phyloP scores from a whole-genome alignment of 2,113 vertebrate species.

The Ariopsis seemanni region DNA sequence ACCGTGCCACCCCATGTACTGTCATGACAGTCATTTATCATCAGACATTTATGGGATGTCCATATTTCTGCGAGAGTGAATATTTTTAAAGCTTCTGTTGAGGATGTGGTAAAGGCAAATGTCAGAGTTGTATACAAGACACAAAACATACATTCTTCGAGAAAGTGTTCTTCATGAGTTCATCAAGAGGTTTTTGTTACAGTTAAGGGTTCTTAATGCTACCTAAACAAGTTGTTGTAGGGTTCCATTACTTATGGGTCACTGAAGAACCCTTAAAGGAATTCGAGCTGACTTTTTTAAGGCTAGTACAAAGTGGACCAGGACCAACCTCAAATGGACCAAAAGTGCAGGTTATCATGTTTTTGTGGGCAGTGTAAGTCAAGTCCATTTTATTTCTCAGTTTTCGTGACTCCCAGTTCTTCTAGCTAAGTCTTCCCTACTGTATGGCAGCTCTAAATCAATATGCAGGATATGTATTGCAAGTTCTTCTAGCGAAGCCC shows the following conservation, averaged over 20 bases:
- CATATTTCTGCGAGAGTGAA: background rate
- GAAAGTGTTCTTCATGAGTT: background rate
- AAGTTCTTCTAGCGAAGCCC: background rate
- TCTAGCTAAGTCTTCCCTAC: background rate
- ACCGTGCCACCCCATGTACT: too few relatives aligned
- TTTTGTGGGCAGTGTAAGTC: background rate
- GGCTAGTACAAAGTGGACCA: background rate
- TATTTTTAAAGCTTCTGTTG: background rate
- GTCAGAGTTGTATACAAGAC: background rate
- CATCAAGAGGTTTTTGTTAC: background rate
- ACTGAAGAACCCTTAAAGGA: background rate
- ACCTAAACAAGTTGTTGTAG: background rate
- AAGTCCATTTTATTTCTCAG: background rate
- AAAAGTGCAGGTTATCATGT: background rate
- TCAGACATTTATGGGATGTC: background rate
- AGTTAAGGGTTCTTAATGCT: background rate
- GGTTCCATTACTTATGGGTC: background rate
- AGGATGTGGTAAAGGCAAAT: background rate
- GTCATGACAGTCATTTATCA: background rate
- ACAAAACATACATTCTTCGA: background rate
- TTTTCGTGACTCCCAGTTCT: background rate
- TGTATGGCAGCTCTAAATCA: background rate
- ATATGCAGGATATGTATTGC: background rate
- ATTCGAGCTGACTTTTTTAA: background rate
- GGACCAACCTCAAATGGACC: background rate